Evolutionary conservation across 2,113 vertebrate species (phyloP), one percentile per base, ranked within the genome.

Genomic region (Poecile atricapillus): DNA sequence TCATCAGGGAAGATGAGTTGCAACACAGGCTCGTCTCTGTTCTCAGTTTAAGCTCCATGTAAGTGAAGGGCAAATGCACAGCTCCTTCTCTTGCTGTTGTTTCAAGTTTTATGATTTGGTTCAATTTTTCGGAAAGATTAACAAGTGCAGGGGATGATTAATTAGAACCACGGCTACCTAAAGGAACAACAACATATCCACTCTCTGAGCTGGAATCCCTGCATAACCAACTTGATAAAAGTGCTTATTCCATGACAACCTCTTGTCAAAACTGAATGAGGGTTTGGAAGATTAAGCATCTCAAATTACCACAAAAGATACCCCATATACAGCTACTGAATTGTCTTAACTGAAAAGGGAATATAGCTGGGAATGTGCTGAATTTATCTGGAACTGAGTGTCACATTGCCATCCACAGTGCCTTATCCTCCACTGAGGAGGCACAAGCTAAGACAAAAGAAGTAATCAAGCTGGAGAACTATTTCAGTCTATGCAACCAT

Each of bases 181-280:
- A 64, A 84, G 41, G 47, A 84, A 74, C 47, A 69, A 21, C 43
- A 62, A 22, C 49, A 28, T 15, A 28, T 3, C 23, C 19, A 41
- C 59, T 27, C 23, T n/a, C 58, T 39, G 28, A 39, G 5, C 4
- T 13, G 44, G 41, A 74, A 47, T 28, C 28, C 28, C 41, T 74
- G 41, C 24, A 21, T 31, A 23, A 55, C 7, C 49, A 74, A 11
- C 41, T 33, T 27, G 33, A 46, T 43, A 16, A 15, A 47, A 64
- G 7, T 55, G 47, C 49, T 33, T 19, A 49, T 39, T 74, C 50
- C n/a, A 41, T 1, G 1, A n/a, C 0, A 0, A n/a, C 18, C 15
- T 47, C 30, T n/a, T 25, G 10, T 41, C 39, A 74, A 39, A 64
- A n/a, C 19, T n/a, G 23, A 84, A 12, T n/a, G 41, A 47, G 28